Percentiles rank a stretch among this genome's conserved stretches.
Conservation (phyloP, 2,888 invertebrate genomes). For the Ochropacha duplaris region DNA sequence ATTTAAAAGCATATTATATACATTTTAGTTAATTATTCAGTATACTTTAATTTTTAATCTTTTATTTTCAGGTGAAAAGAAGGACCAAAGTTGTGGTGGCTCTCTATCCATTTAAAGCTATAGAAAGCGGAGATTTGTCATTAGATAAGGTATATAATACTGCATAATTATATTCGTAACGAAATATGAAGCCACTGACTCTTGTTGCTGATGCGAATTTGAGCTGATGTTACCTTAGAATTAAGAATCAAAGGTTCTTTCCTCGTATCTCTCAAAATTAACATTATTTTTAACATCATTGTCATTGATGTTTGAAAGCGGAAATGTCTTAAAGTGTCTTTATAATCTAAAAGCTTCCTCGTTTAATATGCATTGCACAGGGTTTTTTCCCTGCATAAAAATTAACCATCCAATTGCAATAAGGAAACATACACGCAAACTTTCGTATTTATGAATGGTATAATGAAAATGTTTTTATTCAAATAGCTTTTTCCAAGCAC, state of each 20-base stretch:
- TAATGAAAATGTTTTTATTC: no score
- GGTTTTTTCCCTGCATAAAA: background rate
- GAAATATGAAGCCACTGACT: background rate
- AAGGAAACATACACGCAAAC: no score
- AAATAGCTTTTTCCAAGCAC: no score
- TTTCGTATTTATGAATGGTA: no score
- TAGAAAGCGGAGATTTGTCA: slow-evolving; percentile 93
- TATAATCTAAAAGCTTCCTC: no score
- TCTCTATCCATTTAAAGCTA: slow-evolving; percentile 94
- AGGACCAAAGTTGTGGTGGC: slow-evolving; percentile 93
- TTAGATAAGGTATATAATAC: slow-evolving; percentile 89
- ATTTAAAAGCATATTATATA: no score
- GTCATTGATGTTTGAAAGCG: background rate
- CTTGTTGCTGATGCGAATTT: background rate
- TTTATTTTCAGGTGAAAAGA: slow-evolving; percentile 85
- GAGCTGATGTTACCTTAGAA: background rate
- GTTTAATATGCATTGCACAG: background rate
- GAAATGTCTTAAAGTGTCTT: no score
- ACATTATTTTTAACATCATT: background rate
- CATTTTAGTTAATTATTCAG: no score
- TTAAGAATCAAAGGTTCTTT: background rate
- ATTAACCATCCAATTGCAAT: no score
- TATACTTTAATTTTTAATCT: background rate
- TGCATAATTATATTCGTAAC: background rate
- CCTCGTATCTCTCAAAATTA: background rate